Percentiles rank a stretch among this genome's conserved stretches.
Conservation (phyloP, 2,888 invertebrate species). For the Sturmia bella region DNA sequence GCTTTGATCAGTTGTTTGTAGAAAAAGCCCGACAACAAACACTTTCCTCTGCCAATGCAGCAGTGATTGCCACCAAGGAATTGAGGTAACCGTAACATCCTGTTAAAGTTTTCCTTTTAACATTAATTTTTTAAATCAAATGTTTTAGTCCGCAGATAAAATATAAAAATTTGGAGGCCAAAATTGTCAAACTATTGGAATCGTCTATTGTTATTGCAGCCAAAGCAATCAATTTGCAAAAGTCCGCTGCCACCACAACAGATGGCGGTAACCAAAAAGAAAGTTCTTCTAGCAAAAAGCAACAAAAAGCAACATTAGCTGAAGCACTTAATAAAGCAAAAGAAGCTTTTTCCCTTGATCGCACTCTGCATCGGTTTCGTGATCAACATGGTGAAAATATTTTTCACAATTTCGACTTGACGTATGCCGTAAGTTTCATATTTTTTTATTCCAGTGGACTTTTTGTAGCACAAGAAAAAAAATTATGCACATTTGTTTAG, state of each 20-base stretch:
- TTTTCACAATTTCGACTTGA: slow-evolving; percentile 96
- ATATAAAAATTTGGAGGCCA: slow-evolving; percentile 92
- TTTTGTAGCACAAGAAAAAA: no score
- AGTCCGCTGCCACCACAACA: background rate
- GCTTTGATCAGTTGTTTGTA: slow-evolving; percentile 90
- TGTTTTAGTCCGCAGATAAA: slow-evolving; percentile 92
- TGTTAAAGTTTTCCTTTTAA: background rate
- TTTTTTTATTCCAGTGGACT: no score
- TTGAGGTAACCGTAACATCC: slow-evolving; percentile 73
- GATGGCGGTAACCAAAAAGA: slow-evolving; percentile 35
- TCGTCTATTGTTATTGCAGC: slow-evolving; percentile 87
- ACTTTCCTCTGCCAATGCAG: slow-evolving; percentile 76
- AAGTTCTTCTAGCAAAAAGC: slow-evolving; percentile 54
- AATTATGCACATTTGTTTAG: no score
- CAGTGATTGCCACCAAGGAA: slow-evolving; percentile 86
- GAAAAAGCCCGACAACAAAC: slow-evolving; percentile 80
- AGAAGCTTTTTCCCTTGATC: slow-evolving; percentile 96
- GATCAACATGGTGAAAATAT: slow-evolving; percentile 95
- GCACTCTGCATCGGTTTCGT: slow-evolving; percentile 93
- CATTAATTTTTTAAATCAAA: background rate
- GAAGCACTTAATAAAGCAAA: slow-evolving; percentile 93
- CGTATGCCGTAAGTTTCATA: slow-evolving; percentile 94
- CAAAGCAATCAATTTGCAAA: slow-evolving; percentile 23
- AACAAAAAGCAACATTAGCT: slow-evolving; percentile 76
- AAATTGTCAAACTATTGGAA: slow-evolving; percentile 94